Evolutionary conservation across 2,113 vertebrate species (phyloP).

Genomic region (Dendrocopos noguchii): DNA sequence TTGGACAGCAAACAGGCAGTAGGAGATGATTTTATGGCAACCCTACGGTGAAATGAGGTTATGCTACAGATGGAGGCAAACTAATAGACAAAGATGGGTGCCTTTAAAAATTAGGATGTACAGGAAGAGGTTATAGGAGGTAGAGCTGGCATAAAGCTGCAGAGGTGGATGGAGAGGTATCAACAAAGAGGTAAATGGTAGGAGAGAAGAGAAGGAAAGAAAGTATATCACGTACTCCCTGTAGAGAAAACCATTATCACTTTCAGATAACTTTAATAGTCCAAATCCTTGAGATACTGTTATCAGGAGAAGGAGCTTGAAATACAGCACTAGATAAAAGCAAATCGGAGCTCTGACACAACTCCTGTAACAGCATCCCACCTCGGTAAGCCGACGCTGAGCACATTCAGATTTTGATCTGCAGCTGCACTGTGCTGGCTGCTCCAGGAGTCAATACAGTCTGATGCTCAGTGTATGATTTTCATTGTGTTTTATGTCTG

Average conservation of each 20-base stretch:
- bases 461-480: rapidly evolving
- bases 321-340: background rate
- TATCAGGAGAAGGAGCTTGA: conserved; percentile 24
- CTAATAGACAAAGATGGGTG: conserved; percentile 2
- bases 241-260: background rate
- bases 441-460: background rate
- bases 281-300: conserved; percentile 19
- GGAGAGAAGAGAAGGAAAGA: background rate
- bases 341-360: background rate
- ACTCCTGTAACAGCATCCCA: background rate
- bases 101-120: conserved; percentile 14
- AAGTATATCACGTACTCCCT: background rate
- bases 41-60: conserved; percentile 35
- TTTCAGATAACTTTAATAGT: conserved; percentile 11
- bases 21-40: conserved; percentile 21
- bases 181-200: background rate
- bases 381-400: background rate
- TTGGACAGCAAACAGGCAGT: background rate
- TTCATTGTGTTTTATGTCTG: background rate
- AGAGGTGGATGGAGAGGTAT: background rate
- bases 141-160: background rate
- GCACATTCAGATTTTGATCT: background rate
- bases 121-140: background rate
- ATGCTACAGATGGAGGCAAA: background rate
- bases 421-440: background rate